A percentile compares a stretch with the other conserved stretches of the same genome.
Conservation (phyloP, 2,113 vertebrate species). For the Archilochus colubris region DNA sequence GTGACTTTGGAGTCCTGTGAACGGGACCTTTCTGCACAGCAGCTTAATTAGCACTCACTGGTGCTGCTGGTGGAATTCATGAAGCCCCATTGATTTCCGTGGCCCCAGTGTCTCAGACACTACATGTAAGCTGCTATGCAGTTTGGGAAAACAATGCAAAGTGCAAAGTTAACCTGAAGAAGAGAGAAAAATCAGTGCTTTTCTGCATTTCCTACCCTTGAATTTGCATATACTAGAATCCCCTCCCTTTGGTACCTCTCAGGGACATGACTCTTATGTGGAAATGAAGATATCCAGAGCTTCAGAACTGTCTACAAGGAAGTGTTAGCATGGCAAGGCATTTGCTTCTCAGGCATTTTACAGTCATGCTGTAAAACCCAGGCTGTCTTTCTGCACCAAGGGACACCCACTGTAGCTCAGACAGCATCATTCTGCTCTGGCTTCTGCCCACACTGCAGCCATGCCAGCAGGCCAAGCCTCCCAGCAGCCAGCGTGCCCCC, state of each 20-base stretch:
- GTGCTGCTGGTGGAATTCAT: conserved; percentile 52
- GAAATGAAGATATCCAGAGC: conserved; percentile 49
- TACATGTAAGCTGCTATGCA: conserved; percentile 68
- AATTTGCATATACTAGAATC: conserved; percentile 11
- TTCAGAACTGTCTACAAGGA: conserved; percentile 11
- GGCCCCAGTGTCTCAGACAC: conserved; percentile 62
- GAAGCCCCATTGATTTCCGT: conserved; percentile 11
- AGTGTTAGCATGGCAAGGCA: conserved; percentile 5
- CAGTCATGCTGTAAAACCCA: not conserved
- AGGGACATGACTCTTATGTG: conserved; percentile 71
- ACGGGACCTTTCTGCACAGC: conserved; percentile 26
- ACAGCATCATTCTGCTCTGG: not conserved
- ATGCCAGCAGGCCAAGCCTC: not conserved
- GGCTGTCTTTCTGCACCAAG: not conserved
- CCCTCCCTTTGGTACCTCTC: conserved; percentile 67
- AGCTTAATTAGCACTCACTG: conserved; percentile 31
- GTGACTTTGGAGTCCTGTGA: conserved; percentile 24
- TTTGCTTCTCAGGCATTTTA: conserved; percentile 28
- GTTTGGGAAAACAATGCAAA: conserved; percentile 56
- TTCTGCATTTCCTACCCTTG: conserved; percentile 4
- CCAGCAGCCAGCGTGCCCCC: not conserved
- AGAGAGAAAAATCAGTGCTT: conserved; percentile 13
- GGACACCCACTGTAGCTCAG: not conserved
- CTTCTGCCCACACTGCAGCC: not conserved
- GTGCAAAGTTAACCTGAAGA: conserved; percentile 15